A percentile compares a stretch with the other conserved stretches of the same genome.
phyloP scores from a whole-genome alignment of 2,113 vertebrate species.

The Plecturocebus donacophilus region DNA sequence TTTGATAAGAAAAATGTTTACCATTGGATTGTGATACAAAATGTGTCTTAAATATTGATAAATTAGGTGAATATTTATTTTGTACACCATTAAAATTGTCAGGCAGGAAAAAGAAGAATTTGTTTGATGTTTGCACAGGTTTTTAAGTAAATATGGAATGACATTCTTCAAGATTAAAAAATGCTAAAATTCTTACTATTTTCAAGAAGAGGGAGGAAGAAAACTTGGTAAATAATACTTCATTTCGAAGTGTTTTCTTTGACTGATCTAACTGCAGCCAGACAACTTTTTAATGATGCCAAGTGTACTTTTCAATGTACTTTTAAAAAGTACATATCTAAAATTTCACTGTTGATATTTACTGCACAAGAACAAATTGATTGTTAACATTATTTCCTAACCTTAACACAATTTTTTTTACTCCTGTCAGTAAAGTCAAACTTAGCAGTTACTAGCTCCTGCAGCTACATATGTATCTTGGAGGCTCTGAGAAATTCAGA shows the following conservation, averaged over 20 bases:
- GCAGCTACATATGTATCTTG: background rate
- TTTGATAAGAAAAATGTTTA: slow-evolving; percentile 37
- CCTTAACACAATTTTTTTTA: background rate
- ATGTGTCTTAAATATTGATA: background rate
- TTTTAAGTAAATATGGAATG: slow-evolving; percentile 34
- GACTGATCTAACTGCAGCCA: background rate
- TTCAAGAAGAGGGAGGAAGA: slow-evolving; percentile 20
- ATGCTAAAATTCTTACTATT: background rate
- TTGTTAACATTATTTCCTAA: background rate
- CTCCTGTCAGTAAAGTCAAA: background rate
- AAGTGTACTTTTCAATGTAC: no score
- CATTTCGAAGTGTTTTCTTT: background rate
- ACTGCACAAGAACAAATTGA: background rate
- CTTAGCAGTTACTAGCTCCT: background rate
- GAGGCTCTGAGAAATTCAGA: background rate
- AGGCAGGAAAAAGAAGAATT: background rate
- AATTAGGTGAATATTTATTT: slow-evolving; percentile 5
- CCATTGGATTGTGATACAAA: background rate
- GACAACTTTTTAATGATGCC: background rate
- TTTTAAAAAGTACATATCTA: background rate
- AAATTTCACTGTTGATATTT: background rate
- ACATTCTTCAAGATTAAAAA: background rate
- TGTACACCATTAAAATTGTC: background rate
- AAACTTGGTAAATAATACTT: background rate
- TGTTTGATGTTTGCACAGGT: background rate